These are phyloP conservation scores for Salarias fasciatus DNA, from an alignment of 2,797 vertebrate genomes.

Conservation along the genomic window DNA sequence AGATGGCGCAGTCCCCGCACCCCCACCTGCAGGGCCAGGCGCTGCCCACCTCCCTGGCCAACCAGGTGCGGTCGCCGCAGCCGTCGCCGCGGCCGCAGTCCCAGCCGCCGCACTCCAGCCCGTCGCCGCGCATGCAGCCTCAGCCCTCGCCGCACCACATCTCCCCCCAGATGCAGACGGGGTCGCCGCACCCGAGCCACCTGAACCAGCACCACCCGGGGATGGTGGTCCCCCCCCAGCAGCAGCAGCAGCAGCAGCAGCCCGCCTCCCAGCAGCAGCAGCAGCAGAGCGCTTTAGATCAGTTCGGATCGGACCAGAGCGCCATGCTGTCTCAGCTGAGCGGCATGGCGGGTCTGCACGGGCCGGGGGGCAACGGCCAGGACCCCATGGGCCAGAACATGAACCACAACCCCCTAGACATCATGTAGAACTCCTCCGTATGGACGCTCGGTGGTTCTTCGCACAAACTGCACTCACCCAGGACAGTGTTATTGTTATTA, in stretches of 20 bases:
- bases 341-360: slow-evolving; percentile 92
- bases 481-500: slow-evolving; percentile 81
- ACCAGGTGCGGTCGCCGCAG: slow-evolving; percentile 97
- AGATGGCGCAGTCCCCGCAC: slow-evolving; percentile 92
- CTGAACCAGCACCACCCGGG: slow-evolving; percentile 83
- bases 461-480: slow-evolving; percentile 83
- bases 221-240: slow-evolving; percentile 84
- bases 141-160: slow-evolving; percentile 97
- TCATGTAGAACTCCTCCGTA: slow-evolving; percentile 85
- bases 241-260: slow-evolving; percentile 59
- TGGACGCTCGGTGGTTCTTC: slow-evolving; percentile 74
- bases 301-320: slow-evolving; percentile 93
- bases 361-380: slow-evolving; percentile 87
- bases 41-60: slow-evolving; percentile 88
- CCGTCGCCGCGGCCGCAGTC: slow-evolving; percentile 96
- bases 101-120: slow-evolving; percentile 97
- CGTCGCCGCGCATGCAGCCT: slow-evolving; percentile 95
- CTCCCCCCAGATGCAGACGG: slow-evolving; percentile 96
- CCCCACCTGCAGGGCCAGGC: slow-evolving; percentile 92
- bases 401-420: slow-evolving; percentile 97
- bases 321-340: slow-evolving; percentile 96
- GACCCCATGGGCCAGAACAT: slow-evolving; percentile 92
- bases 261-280: slow-evolving; percentile 67
- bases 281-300: slow-evolving; percentile 92
- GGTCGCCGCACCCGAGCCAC: slow-evolving; percentile 92